Conservation (phyloP, 2,113 vertebrate genomes). For the Etheostoma cragini region DNA sequence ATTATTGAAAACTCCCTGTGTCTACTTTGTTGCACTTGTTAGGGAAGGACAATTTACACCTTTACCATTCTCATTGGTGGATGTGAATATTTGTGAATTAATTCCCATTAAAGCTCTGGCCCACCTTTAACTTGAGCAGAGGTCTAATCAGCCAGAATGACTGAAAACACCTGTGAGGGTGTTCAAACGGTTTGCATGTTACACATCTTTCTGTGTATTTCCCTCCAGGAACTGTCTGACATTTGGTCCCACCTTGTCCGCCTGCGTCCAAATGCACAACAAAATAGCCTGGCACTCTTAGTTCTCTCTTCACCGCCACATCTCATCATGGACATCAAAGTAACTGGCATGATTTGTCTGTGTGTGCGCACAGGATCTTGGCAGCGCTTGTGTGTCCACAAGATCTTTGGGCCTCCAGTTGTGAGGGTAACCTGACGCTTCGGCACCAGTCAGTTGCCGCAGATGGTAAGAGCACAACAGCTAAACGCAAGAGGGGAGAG, state of each 20-base stretch:
- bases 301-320: constrained; percentile 21
- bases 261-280: constrained; percentile 35
- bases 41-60: no score
- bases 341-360: constrained; percentile 26
- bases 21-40: no score
- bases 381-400: constrained; percentile 47
- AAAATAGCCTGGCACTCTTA: constrained; percentile 22
- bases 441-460: constrained; percentile 69
- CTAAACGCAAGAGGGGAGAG: constrained; percentile 63
- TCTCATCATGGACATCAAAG: constrained; percentile 29
- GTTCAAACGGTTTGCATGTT: constrained; percentile 36
- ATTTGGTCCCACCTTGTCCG: constrained; percentile 24
- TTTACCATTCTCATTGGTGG: no score
- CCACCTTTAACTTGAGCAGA: no score
- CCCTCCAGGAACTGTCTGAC: constrained; percentile 46
- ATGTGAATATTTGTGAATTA: no score
- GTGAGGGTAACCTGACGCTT: constrained; percentile 70
- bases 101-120: no score
- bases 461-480: constrained; percentile 71
- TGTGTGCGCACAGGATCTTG: constrained; percentile 26
- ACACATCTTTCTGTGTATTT: constrained; percentile 22
- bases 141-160: no score
- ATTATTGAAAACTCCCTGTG: no score
- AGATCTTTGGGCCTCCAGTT: constrained; percentile 63
- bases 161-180: no score